Evolutionary conservation across 2,797 vertebrate genomes (phyloP), one percentile per base, ranked within the genome.

Genomic region (Halcyon leucocephala): DNA sequence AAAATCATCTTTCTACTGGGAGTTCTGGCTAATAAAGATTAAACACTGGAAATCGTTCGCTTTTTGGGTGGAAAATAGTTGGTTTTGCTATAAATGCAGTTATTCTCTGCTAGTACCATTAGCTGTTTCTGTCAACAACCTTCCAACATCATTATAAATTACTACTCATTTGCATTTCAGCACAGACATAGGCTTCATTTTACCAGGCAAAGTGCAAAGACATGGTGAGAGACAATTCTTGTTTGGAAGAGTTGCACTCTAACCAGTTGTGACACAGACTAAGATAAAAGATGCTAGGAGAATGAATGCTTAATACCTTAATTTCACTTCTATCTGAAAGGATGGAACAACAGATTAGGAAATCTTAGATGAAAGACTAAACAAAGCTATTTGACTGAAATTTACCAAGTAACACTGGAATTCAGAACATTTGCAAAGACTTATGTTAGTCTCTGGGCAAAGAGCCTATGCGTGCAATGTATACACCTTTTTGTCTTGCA

Each of bases 151-250:
- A 81, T 51, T 42, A 64, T 54, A 70, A 94, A 82, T 92, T 80
- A 82, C 62, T 90, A 80, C 61, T 90, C 52, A 82, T 89, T 85
- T 89, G 39, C 90, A 77, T 25, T 89, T 52, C 83, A 82, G 90
- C 46, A 79, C 39, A 72, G 46, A 65, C 79, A 58, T 3, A 79
- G 85, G 62, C 81, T 96, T 67, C 52, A 4, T 71, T 85, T 67
- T 77, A 60, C 44, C 62, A 72, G 57, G 90, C 60, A 77, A 76
- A 94, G 85, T 82, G 66, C 80, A 89, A 71, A 89, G 93, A 84
- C 95, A 86, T 25, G 86, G 91, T 89, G 49, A 90, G 83, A 95
- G 88, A 93, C 90, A 94, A 51, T 10, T 86, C 91, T 58, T 60
- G 28, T 96, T 93, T 83, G 51, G 58, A 71, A 84, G 51, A 82